These are phyloP conservation scores for Xestia sexstrigata DNA, from an alignment of 2,888 invertebrate genomes.

Conservation along the genomic window DNA sequence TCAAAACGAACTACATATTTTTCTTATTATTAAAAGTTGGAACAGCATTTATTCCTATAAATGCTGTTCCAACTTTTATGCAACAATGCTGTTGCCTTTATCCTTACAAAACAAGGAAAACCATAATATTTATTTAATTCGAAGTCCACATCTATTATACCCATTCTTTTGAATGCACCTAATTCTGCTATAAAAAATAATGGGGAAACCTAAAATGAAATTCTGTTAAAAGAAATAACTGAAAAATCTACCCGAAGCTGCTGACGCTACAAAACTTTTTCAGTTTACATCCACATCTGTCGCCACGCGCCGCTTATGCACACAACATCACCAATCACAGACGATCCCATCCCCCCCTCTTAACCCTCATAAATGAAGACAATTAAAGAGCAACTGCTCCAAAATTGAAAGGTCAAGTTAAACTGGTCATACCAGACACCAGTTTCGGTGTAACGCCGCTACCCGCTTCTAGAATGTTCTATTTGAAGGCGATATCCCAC, in stretches of 20 bases:
- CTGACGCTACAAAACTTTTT: slow-evolving; percentile 81
- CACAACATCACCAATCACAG: slow-evolving; percentile 71
- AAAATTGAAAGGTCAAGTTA: slow-evolving; percentile 70
- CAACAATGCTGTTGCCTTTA: background rate
- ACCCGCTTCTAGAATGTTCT: slow-evolving; percentile 81
- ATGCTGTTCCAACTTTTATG: no score
- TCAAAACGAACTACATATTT: background rate
- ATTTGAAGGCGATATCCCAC: slow-evolving; percentile 84
- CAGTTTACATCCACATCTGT: slow-evolving; percentile 88
- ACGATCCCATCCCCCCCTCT: slow-evolving; percentile 71
- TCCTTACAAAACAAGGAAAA: slow-evolving; percentile 34
- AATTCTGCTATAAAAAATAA: background rate
- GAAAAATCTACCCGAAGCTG: slow-evolving; percentile 52
- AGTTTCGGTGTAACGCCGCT: slow-evolving; percentile 75
- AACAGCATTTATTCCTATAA: no score
- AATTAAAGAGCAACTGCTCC: slow-evolving; percentile 44
- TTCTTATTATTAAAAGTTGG: background rate
- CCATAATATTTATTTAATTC: background rate
- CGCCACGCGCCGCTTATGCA: slow-evolving; percentile 84
- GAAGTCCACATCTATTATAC: background rate
- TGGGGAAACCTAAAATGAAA: background rate
- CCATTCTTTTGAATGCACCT: background rate
- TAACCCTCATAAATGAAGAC: slow-evolving; percentile 36
- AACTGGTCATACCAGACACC: slow-evolving; percentile 70
- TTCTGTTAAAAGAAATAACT: background rate